A percentile compares a stretch with the other conserved stretches of the same genome.
Conservation (phyloP, 2,113 vertebrate species). For the Synodontis membranacea region DNA sequence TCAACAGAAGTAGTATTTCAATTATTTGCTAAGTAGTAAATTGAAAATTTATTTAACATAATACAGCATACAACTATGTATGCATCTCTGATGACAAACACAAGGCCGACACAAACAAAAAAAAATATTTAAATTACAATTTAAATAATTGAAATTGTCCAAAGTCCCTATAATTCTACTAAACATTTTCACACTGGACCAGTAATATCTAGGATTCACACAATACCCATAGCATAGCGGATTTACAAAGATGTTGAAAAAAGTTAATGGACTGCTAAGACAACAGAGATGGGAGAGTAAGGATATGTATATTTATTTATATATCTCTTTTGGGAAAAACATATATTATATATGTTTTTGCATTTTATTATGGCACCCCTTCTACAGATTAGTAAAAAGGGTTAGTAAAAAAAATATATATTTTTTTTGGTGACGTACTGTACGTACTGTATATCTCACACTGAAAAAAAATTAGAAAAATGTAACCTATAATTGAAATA, state of each 20-base stretch:
- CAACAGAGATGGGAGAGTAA: neutral
- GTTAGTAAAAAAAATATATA: too few relatives aligned
- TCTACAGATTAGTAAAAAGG: too few relatives aligned
- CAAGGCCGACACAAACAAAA: neutral
- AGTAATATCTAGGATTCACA: neutral
- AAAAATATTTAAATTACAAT: too few relatives aligned
- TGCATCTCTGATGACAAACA: neutral
- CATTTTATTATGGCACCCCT: too few relatives aligned
- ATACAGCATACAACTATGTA: neutral
- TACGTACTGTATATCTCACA: too few relatives aligned
- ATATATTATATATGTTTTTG: too few relatives aligned
- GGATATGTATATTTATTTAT: too few relatives aligned
- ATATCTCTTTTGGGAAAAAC: too few relatives aligned
- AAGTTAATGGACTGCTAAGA: slow-evolving; percentile 40
- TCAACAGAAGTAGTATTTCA: too few relatives aligned
- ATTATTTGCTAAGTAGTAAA: neutral
- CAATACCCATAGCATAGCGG: neutral
- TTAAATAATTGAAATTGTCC: neutral
- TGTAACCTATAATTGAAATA: too few relatives aligned
- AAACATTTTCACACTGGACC: neutral
- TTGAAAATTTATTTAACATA: neutral
- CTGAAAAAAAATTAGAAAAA: too few relatives aligned
- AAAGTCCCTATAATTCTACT: neutral
- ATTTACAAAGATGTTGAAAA: neutral
- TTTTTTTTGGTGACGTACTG: too few relatives aligned